Base-by-base conservation (phyloP, 2,797 vertebrate genomes). In the Nannoperca australis region DNA sequence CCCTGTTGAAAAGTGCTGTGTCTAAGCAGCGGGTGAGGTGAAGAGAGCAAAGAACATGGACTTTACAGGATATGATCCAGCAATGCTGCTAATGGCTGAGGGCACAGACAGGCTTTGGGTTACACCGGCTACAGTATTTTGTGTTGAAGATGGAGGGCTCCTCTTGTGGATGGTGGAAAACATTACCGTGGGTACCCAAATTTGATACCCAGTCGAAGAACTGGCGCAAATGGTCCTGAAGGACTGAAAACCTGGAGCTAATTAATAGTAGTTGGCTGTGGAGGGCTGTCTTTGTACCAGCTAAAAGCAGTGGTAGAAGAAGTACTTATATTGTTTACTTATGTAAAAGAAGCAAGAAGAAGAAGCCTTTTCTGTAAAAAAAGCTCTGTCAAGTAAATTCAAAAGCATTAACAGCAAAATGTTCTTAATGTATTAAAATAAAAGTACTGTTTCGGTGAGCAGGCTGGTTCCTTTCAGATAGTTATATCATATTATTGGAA, bases 51-150 rank as follows among this genome's bases (percentile, higher is more conserved):
- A 65, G 64, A 54, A 73, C 44, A 70, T 40, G 62, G 73, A 80
- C 69, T 79, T 89, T 66, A 78, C 22, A 66, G 70, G 84, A 85
- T 49, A 65, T 79, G 78, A 90, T 78, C 82, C 63, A 77, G 38
- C 77, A 72, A 84, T 81, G 70, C 74, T 64, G 24, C 65, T 75
- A 51, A 81, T 75, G 51, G 18, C 54, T 36, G 58, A 77, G 60
- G 36, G 56, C 27, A 62, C 42, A 58, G 24, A 47, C 34, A 80
- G 4, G 14, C 44, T 66, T 54, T 22, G 9, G 18, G 14, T 32
- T 73, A n/a, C n/a, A 56, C n/a, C n/a, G 14, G 27, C 36, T 17
- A 7, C 3, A 54, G 18, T 13, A 6, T 42, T 71, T 74, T 82
- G 12, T 11, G 54, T 60, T 24, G 17, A 64, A 56, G 44, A 36